Percentiles rank a stretch among this genome's conserved stretches.
Evolutionary conservation across 2,113 vertebrate genomes (phyloP).

Genomic region (Gymnorhina tibicen): DNA sequence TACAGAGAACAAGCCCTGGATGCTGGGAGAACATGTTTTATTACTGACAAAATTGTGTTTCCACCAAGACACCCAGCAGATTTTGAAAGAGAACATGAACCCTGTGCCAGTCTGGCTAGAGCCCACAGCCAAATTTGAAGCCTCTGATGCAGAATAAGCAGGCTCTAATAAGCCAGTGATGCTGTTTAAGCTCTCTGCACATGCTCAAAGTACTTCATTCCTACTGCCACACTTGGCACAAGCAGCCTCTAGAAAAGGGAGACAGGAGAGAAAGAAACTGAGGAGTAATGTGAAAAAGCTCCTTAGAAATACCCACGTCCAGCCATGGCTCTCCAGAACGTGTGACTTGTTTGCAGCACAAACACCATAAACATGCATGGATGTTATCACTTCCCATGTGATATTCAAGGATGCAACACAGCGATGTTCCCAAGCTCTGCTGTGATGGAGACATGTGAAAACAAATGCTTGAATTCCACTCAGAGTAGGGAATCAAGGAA

Average conservation of each 20-base stretch:
- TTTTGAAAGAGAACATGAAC: not conserved
- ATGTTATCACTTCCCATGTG: not conserved
- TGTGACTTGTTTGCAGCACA: not conserved
- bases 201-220: not conserved
- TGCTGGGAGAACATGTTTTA: not conserved
- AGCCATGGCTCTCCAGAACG: not conserved
- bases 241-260: not conserved
- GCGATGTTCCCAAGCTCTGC: not conserved
- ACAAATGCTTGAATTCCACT: not conserved
- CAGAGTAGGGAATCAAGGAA: not conserved
- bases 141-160: not conserved
- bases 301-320: not conserved
- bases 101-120: not conserved
- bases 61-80: not conserved
- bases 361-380: not conserved
- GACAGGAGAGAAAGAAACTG: not conserved
- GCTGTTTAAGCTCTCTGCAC: not conserved
- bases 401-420: accelerated
- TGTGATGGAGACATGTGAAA: not conserved
- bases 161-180: not conserved
- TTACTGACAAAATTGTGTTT: not conserved
- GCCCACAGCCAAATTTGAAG: not conserved
- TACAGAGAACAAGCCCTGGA: not conserved
- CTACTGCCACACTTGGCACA: not conserved
- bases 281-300: not conserved